Percentiles rank a stretch among this genome's conserved stretches.
phyloP scores from a whole-genome alignment of 1,140 invertebrate genomes.

The Trichonephila inaurata region DNA sequence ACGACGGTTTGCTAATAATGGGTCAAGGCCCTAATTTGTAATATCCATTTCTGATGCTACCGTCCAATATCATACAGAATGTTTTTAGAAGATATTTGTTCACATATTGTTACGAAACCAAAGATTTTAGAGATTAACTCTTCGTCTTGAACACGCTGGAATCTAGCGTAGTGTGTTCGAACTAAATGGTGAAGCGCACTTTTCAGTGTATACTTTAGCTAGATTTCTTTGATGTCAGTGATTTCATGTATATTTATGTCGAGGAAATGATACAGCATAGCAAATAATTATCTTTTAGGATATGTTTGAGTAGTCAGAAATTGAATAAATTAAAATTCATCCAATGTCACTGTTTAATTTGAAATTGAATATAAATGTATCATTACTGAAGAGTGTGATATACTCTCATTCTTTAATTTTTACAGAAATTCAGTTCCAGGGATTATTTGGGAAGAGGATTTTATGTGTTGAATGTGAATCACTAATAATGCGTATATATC shows the following conservation, averaged over 20 bases:
- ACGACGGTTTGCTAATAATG: slow-evolving; percentile 28
- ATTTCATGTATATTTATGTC: slow-evolving; percentile 11
- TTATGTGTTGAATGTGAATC: too few species aligned
- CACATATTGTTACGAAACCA: slow-evolving; percentile 2
- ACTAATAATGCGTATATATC: too few species aligned
- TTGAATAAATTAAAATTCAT: too few species aligned
- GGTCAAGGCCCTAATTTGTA: background rate
- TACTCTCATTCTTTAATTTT: too few species aligned
- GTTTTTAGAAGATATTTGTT: slow-evolving; percentile 38
- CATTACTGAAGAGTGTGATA: too few species aligned
- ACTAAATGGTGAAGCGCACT: slow-evolving; percentile 7
- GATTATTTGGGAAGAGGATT: too few species aligned
- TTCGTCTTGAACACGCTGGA: background rate
- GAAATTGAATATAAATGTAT: too few species aligned
- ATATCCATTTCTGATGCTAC: slow-evolving; percentile 23
- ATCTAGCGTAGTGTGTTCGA: background rate
- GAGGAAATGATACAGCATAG: background rate
- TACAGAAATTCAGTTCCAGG: too few species aligned
- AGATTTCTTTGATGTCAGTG: slow-evolving; percentile 9
- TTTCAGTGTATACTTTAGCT: slow-evolving; percentile 19
- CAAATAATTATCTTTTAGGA: background rate
- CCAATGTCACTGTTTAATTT: too few species aligned
- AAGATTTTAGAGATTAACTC: background rate
- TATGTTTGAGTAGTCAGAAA: too few species aligned
- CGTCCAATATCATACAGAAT: slow-evolving; percentile 13